Percentiles rank a stretch among this genome's conserved stretches.
Conservation (phyloP, 2,113 vertebrate species). For the Cheilinus undulatus region DNA sequence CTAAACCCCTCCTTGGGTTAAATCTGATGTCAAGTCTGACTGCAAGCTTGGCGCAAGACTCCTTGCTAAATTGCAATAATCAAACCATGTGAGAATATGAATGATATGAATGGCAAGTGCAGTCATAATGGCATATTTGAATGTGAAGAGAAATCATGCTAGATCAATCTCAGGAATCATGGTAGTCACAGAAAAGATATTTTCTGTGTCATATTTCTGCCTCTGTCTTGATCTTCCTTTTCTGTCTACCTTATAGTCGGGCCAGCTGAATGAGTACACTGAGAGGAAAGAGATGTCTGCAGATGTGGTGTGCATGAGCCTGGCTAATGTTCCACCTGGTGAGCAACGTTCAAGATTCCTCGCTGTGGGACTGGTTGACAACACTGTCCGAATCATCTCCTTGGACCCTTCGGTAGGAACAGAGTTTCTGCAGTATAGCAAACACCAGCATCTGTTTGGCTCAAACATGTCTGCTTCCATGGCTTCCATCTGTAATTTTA, state of each 20-base stretch:
- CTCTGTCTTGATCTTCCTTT: neutral
- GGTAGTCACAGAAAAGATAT: no score
- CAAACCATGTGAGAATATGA: no score
- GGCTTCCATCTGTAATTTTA: neutral
- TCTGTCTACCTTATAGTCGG: slow-evolving; percentile 84
- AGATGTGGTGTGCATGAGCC: slow-evolving; percentile 97
- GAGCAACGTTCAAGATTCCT: slow-evolving; percentile 97
- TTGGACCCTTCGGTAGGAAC: slow-evolving; percentile 92
- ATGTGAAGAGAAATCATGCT: no score
- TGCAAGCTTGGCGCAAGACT: no score
- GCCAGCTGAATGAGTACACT: slow-evolving; percentile 98
- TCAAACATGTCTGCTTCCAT: neutral
- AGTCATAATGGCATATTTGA: no score
- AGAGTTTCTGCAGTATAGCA: neutral
- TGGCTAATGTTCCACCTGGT: slow-evolving; percentile 96
- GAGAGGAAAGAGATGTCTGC: slow-evolving; percentile 99
- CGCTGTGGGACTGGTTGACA: slow-evolving; percentile 96
- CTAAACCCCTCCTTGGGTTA: no score
- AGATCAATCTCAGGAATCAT: no score
- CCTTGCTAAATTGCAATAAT: no score
- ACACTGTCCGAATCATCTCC: slow-evolving; percentile 98
- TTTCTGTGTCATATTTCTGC: neutral
- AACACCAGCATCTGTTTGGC: no score
- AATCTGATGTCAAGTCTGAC: no score
- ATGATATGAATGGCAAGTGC: no score